Base-by-base conservation (phyloP, 2,888 invertebrate species). In the Timema podura region DNA sequence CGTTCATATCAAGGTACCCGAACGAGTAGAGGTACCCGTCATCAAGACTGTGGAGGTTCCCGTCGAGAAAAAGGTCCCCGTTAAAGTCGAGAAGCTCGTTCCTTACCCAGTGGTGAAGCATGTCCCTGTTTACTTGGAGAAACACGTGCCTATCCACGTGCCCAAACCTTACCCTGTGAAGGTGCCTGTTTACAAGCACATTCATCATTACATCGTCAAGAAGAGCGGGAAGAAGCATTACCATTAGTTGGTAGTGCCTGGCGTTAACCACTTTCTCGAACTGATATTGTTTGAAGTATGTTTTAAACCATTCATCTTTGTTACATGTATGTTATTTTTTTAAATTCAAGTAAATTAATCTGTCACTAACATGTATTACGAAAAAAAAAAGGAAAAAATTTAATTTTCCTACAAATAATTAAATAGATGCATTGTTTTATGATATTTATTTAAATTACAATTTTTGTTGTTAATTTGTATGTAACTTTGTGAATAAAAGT, bases 91-190 rank as follows among this genome's bases (percentile, higher is more conserved):
- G 65, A 64, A 67, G 13, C 67, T 68, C 10, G 69, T 69, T 10
- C 71, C 69, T 10, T 71, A 71, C 67, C 71, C 71, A 2, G 71
- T 71, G 51, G 64, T 77, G 5, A 76, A 77, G 8, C 75, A 74
- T 44, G 75, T 79, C 44, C 77, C 74, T 30, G 75, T 78, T 16
- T 76, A 87, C 76, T 88, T 81, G 80, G 85, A 83, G 65, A 84
- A 86, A 44, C 82, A 86, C 44, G 83, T 83, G 76, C 88, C 90
- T 74, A 90, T 91, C 16, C 86, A 88, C 77, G 88, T 89, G 48
- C 88, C 85, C 73, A 71, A 69, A n/a, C 71, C 71, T 11, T 69
- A 74, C 79, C 7, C 79, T 5, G 79, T 80, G 0, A 78, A 78
- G 6, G 78, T 79, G 5, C 61, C 61, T 8, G 61, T 61, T 10